These are phyloP conservation scores for Champsocephalus gunnari DNA, from an alignment of 2,797 vertebrate species.

Conservation along the genomic window DNA sequence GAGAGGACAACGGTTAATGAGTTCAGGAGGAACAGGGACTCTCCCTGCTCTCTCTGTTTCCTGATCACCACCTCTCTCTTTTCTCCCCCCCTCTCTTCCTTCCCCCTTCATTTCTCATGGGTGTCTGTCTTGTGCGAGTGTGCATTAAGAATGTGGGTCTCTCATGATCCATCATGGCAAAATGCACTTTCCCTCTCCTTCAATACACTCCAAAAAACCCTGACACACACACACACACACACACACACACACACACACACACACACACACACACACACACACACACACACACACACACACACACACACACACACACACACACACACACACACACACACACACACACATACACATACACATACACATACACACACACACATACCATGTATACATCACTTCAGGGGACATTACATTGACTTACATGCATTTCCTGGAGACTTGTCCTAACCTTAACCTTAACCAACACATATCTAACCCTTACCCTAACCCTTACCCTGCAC, in stretches of 20 bases:
- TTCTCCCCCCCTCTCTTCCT: slow-evolving; percentile 22
- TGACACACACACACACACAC: slow-evolving; percentile 15
- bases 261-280: slow-evolving; percentile 15
- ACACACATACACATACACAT: slow-evolving; percentile 11
- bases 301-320: not conserved
- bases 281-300: slow-evolving; percentile 16
- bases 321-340: slow-evolving; percentile 15
- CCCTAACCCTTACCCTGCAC: rapidly evolving
- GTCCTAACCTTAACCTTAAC: no score
- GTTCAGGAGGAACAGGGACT: slow-evolving; percentile 81
- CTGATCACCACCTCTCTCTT: slow-evolving; percentile 57
- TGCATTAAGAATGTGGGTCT: slow-evolving; percentile 80
- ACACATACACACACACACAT: not conserved
- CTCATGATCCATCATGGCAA: slow-evolving; percentile 81
- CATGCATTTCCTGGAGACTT: no score
- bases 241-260: slow-evolving; percentile 15
- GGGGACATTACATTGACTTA: no score
- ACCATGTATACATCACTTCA: no score
- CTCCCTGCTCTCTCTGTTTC: slow-evolving; percentile 66
- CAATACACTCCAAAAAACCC: not conserved
- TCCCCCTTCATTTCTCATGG: slow-evolving; percentile 80
- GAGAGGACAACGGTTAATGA: slow-evolving; percentile 83
- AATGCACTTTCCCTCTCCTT: slow-evolving; percentile 75
- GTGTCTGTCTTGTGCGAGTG: slow-evolving; percentile 80
- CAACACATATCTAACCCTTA: no score